Base-by-base conservation (phyloP, 2,888 invertebrate species). In the Polyploca ridens region DNA sequence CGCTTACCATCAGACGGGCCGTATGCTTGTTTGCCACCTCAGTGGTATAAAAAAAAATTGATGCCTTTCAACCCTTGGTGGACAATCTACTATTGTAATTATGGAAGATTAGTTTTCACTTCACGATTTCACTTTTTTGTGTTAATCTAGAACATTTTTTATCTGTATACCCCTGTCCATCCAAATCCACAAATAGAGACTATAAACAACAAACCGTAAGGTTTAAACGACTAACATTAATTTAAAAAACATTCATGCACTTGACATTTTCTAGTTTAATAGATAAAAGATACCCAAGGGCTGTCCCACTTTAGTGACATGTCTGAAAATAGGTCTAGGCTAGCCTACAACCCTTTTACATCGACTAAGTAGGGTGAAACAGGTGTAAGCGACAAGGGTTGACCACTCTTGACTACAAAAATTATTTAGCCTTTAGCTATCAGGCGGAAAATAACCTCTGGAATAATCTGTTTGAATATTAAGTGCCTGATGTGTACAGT, bases 341-440 rank as follows among this genome's bases (percentile, higher is more conserved):
- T 35, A 33, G n/a, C n/a, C 4, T 58, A 63, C 14, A 64, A 67
- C 66, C 77, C 67, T 74, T 71, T 76, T 64, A 69, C 54, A 38
- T 27, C 35, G 61, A 41, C 62, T 33, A 63, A 41, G 62, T 35
- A 63, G 33, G 41, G 63, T 33, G 59, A 62, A 70, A 73, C 69
- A 75, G 70, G 76, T 74, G 73, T 64, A 41, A 64, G 57, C 13
- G 74, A 76, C 74, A 60, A 14, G 64, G 65, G 69, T 64, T 44
- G 7, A 62, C 74, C 68, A 33, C 62, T 69, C 67, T 74, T 66
- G 62, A 64, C 13, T 61, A 35, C 33, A 61, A 41, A 27, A 64
- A 73, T 67, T 68, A 69, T 73, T 68, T 58, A 41, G 11, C 70
- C 70, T 75, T 66, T 60, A 64, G 66, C 67, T 65, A 69, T 66